Evolutionary conservation across 2,113 vertebrate species (phyloP), one percentile per base, ranked within the genome.

Genomic region (Scatophagus argus): DNA sequence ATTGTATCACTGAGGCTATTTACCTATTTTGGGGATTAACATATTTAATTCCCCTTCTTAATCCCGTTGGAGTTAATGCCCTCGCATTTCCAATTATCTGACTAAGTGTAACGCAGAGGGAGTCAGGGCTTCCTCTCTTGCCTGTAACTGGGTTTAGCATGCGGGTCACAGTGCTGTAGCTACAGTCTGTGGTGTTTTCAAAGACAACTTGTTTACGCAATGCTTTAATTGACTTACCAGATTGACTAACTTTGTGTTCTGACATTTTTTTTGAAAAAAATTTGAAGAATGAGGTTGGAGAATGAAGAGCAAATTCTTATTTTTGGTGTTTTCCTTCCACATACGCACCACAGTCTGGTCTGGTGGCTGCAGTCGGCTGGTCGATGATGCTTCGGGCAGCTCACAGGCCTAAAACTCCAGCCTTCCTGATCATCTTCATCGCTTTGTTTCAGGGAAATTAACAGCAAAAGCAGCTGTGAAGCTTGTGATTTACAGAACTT

Each of bases 21-120:
- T 95, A 95, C 95, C 94, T 95, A 93, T 95, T 95, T 95, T 94
- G 90, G 93, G 94, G 93, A 95, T 95, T 95, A 95, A 94, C 95
- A 95, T 95, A 95, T 95, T 95, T 95, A 95, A 95, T 95, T 95
- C 94, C 94, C 92, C 92, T 85, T 89, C 87, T 94, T 94, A 95
- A 94, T 95, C 95, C 94, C 92, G 90, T 93, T 89, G 93, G 93
- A 94, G 94, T 93, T 95, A 95, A 95, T 95, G 93, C 95, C 93
- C 93, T 93, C 91, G 85, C 90, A 95, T 95, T 95, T 95, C 94
- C 93, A 95, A 95, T 95, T 95, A 95, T 94, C 94, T 93, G 91
- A 91, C 92, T 94, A 93, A 94, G 91, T 94, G 92, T 95, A 93
- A 94, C 89, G 88, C 87, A 82, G 83, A 91, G 89, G 93, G 92